These are phyloP conservation scores for Echinops telfairi DNA, from an alignment of 2,113 vertebrate genomes.

Conservation along the genomic window DNA sequence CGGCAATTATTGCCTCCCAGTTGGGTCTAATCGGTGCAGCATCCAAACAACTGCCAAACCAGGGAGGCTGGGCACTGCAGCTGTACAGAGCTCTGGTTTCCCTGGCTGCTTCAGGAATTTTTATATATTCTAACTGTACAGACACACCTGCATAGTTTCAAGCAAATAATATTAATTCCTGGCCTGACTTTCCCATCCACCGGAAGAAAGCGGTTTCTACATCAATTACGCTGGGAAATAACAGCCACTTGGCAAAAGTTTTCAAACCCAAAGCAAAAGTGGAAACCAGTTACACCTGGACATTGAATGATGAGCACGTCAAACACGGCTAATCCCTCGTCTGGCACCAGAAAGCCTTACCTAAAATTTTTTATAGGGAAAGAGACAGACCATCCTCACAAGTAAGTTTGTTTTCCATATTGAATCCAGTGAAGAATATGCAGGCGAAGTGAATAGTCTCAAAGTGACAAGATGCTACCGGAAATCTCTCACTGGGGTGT, in stretches of 20 bases:
- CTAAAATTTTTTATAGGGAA: background rate
- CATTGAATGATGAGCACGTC: background rate
- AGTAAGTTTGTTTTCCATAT: background rate
- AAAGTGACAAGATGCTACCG: background rate
- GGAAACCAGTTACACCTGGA: background rate
- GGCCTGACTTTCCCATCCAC: background rate
- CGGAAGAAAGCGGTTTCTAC: background rate
- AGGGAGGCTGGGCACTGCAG: fast-evolving
- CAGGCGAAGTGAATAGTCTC: background rate
- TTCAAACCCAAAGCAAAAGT: background rate
- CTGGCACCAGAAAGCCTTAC: background rate
- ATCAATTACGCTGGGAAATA: background rate
- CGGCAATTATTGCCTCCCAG: background rate
- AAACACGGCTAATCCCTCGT: background rate
- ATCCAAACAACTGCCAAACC: background rate
- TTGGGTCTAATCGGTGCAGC: background rate
- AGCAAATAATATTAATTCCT: background rate
- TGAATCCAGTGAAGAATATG: background rate
- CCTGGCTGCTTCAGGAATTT: background rate
- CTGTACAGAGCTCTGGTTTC: background rate
- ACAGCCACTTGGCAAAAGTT: background rate
- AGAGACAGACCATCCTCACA: background rate
- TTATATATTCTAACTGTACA: background rate
- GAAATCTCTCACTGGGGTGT: too few species aligned
- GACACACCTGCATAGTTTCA: background rate